phyloP scores from a whole-genome alignment of 2,888 invertebrate genomes.

The Metalampra italica region DNA sequence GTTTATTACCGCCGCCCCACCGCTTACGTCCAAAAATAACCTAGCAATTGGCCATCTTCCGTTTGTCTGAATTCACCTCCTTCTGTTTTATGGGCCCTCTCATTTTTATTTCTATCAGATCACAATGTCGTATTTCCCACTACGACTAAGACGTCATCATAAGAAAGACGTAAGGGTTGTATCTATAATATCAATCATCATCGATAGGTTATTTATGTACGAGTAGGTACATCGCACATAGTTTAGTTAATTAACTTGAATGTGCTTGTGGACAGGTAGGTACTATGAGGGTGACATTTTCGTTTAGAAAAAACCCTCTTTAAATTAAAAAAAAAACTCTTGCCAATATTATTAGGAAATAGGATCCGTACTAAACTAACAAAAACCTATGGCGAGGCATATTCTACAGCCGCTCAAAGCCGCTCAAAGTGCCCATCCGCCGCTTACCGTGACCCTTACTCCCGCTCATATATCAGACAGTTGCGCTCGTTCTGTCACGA shows the following conservation, averaged over 20 bases:
- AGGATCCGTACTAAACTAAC: no score
- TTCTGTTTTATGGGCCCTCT: constrained; percentile 27
- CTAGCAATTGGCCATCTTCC: constrained; percentile 10
- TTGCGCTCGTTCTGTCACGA: constrained; percentile 12
- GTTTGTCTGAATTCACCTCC: constrained; percentile 9
- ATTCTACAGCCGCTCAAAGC: neutral
- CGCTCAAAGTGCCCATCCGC: neutral
- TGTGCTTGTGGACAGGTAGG: no score
- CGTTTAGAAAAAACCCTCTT: no score
- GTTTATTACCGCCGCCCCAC: constrained; percentile 10
- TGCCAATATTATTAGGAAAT: no score
- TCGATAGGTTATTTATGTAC: no score
- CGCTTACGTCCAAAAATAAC: constrained; percentile 16
- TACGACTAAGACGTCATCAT: neutral
- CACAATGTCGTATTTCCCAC: neutral
- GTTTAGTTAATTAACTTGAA: no score
- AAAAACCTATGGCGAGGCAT: no score
- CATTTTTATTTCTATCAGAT: constrained; percentile 5
- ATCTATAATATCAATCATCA: no score
- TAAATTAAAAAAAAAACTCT: no score
- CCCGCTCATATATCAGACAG: constrained; percentile 6
- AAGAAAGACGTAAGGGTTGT: neutral
- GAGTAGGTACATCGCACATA: no score
- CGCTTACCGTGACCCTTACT: neutral
- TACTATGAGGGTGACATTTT: no score